These are phyloP conservation scores for Phataginus tetradactyla DNA, from an alignment of 2,797 vertebrate species.

Conservation along the genomic window DNA sequence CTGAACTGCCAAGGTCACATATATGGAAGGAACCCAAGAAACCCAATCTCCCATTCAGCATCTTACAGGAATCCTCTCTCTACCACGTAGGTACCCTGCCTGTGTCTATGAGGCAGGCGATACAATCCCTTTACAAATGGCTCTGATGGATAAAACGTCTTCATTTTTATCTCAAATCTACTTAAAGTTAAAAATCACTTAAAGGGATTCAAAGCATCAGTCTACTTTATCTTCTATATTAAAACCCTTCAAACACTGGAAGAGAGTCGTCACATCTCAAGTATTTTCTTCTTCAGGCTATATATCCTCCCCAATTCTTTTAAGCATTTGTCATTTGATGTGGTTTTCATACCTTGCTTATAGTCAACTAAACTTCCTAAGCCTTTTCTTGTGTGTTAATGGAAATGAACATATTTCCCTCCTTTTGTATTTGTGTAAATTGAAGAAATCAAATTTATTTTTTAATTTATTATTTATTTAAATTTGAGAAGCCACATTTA, in stretches of 20 bases:
- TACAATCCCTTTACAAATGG: background rate
- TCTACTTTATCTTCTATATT: background rate
- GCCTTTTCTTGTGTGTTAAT: background rate
- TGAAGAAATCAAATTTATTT: background rate
- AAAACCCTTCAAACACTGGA: background rate
- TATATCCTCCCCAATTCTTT: background rate
- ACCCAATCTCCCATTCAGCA: background rate
- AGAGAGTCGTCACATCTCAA: background rate
- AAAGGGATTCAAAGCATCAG: background rate
- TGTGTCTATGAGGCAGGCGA: background rate
- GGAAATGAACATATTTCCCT: background rate
- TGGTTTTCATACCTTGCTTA: background rate
- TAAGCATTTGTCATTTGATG: background rate
- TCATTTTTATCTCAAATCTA: slow-evolving; percentile 8
- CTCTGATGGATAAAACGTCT: background rate
- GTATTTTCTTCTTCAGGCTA: background rate
- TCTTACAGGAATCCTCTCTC: background rate
- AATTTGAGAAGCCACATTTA: background rate
- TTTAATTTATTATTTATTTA: no score
- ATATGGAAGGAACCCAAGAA: background rate
- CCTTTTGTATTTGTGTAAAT: background rate
- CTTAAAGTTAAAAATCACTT: background rate
- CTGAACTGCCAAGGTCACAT: background rate
- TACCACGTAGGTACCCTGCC: background rate
- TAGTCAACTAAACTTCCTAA: background rate